These are phyloP conservation scores for Glossophaga mutica DNA, from an alignment of 2,797 vertebrate genomes.

Conservation along the genomic window DNA sequence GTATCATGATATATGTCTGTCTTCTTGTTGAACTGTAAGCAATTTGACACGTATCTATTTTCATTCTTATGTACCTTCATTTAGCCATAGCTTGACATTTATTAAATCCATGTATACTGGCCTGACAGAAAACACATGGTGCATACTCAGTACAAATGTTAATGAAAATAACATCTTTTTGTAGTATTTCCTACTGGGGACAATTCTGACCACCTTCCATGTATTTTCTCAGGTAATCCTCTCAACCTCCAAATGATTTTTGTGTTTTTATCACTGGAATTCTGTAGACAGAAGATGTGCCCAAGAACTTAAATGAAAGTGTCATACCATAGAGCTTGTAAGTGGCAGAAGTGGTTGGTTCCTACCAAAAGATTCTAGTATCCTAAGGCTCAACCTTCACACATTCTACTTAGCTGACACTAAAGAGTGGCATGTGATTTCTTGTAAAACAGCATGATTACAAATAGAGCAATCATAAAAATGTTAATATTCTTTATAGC, in stretches of 20 bases:
- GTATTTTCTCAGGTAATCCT: not conserved
- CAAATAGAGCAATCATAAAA: not conserved
- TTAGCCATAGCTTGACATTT: not conserved
- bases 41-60: not conserved
- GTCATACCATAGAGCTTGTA: not conserved
- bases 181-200: not conserved
- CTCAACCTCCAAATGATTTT: not conserved
- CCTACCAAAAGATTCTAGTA: not conserved
- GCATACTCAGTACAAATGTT: not conserved
- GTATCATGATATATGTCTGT: not conserved
- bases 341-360: not conserved
- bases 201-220: not conserved
- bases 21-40: not conserved
- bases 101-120: not conserved
- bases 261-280: not conserved
- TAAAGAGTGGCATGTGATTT: not conserved
- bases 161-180: not conserved
- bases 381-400: not conserved
- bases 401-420: not conserved
- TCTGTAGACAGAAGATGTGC: not conserved
- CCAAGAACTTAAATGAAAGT: not conserved
- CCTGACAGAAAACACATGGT: not conserved
- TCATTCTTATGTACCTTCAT: not conserved
- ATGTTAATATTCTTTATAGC: not conserved
- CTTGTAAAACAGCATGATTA: not conserved